Evolutionary conservation across 2,797 vertebrate species (phyloP), one percentile per base, ranked within the genome.

Genomic region (Typhlichthys subterraneus): DNA sequence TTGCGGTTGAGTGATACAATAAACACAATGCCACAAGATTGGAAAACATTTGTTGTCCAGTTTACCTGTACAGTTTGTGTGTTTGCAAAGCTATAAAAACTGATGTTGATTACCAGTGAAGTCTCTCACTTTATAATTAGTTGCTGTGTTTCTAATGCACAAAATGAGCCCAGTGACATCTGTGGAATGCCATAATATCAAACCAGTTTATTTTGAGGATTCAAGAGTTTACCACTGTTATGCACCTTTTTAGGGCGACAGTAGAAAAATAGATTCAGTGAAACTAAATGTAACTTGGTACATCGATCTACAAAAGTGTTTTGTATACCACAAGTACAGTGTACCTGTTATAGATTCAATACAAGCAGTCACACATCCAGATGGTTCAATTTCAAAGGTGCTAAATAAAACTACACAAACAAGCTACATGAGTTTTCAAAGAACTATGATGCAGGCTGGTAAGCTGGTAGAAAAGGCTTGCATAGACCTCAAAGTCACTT

Each of bases 261-360:
- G 89, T 93, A 93, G 90, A 93, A 93, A 93, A 93, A 93, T 93
- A 93, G 88, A 93, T 89, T 92, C 84, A 88, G 87, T 89, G 88
- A 92, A 91, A 90, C 88, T 91, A 90, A 90, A 91, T 89, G 87
- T 84, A 91, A 91, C 83, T 76, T 84, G 86, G 86, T 85, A 52
- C 47, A 80, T 85, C 73, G 82, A 80, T 91, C 90, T 89, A 90
- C 85, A 91, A 91, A 92, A 86, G 86, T 82, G 73, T 85, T 42
- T 86, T 85, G 83, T 82, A 87, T 87, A 81, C 69, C 80, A 69
- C 87, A 91, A 87, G 89, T 85, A 90, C 88, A 85, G 80, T 67
- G 84, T 86, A 90, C 87, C 85, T 87, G 88, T 83, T 83, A 85
- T 6, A 66, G 83, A 78, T 80, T 87, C 77, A 86, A 83, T 78